These are phyloP conservation scores for Gambusia holbrooki DNA, from an alignment of 2,113 vertebrate genomes.

Conservation along the genomic window DNA sequence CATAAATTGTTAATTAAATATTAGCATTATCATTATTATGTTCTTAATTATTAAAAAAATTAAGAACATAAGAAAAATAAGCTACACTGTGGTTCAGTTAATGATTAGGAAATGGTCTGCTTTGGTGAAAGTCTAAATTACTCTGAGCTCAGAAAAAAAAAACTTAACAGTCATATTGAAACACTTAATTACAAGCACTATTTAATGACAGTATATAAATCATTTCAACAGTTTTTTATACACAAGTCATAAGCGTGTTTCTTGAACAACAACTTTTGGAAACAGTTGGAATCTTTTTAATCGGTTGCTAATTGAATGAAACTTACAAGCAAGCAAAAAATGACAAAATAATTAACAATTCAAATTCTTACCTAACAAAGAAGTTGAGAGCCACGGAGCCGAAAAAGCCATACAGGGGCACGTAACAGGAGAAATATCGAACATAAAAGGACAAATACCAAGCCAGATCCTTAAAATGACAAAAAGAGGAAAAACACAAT, in stretches of 20 bases:
- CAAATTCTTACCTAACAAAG: slow-evolving; percentile 85
- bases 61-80: too few species aligned
- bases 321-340: neutral
- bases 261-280: neutral
- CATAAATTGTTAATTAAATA: neutral
- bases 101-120: too few species aligned
- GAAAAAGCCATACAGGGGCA: slow-evolving; percentile 86
- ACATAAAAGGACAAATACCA: slow-evolving; percentile 90
- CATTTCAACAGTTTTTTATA: neutral
- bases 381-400: slow-evolving; percentile 85
- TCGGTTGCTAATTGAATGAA: neutral
- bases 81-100: too few species aligned
- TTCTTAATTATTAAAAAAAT: too few species aligned
- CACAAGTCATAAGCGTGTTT: neutral
- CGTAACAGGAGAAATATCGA: slow-evolving; percentile 86
- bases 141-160: neutral
- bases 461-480: slow-evolving; percentile 84
- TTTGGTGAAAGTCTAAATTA: too few species aligned
- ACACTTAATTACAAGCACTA: neutral
- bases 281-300: neutral
- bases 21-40: neutral
- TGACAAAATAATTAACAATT: neutral
- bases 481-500: neutral
- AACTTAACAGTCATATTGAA: neutral
- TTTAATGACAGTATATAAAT: neutral